A percentile compares a stretch with the other conserved stretches of the same genome.
Conservation (phyloP, 2,888 invertebrate genomes). For the Lycia hirtaria region DNA sequence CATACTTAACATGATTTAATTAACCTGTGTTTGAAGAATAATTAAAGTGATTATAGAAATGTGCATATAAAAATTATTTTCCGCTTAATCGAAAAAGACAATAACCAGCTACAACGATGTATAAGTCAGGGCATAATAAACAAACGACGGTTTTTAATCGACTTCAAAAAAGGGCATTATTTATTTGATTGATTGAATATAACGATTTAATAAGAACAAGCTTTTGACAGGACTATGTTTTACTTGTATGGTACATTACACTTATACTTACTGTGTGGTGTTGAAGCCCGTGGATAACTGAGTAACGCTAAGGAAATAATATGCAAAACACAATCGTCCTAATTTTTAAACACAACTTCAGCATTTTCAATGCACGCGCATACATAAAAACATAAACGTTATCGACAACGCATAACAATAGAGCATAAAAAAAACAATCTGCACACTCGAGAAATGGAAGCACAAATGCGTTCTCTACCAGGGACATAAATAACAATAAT, state of each 20-base stretch:
- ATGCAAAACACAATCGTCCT: slow-evolving; percentile 24
- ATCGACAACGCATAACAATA: slow-evolving; percentile 46
- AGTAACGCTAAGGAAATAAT: slow-evolving; percentile 67
- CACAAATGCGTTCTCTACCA: neutral
- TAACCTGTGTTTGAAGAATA: too few relatives aligned
- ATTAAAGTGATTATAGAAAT: too few relatives aligned
- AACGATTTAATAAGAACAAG: neutral
- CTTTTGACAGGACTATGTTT: neutral
- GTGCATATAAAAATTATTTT: too few relatives aligned
- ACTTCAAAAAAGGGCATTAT: neutral
- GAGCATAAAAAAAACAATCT: slow-evolving; percentile 43
- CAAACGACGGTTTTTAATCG: neutral
- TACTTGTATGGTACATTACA: slow-evolving; percentile 15
- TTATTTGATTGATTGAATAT: neutral
- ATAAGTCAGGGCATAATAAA: neutral
- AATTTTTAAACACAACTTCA: slow-evolving; percentile 31
- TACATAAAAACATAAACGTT: slow-evolving; percentile 32
- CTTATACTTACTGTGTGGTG: slow-evolving; percentile 78
- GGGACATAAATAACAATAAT: slow-evolving; percentile 1
- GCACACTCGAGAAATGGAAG: slow-evolving; percentile 20
- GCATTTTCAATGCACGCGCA: slow-evolving; percentile 27
- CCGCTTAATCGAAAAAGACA: too few relatives aligned
- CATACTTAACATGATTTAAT: too few relatives aligned
- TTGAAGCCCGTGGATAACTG: slow-evolving; percentile 83
- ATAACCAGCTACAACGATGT: neutral